Conservation (phyloP, 1,140 invertebrate species). For the Hylaeus anthracinus region DNA sequence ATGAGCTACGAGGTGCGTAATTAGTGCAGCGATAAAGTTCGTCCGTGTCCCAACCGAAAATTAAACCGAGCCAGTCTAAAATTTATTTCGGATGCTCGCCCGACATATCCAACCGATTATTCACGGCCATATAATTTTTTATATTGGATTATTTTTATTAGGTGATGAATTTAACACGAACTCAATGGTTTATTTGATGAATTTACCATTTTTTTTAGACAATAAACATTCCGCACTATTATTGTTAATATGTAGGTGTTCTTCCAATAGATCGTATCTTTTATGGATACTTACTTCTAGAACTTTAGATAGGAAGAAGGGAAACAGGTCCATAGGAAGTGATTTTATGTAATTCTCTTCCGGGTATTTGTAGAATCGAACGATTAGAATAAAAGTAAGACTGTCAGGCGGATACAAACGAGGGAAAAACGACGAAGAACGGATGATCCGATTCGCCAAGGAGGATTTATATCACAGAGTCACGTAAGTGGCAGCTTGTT, state of each 20-base stretch:
- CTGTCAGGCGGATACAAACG: neutral
- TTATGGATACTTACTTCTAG: too few relatives aligned
- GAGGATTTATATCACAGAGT: conserved; percentile 20
- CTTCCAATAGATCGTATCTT: too few relatives aligned
- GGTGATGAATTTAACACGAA: too few relatives aligned
- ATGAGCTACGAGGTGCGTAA: conserved; percentile 40
- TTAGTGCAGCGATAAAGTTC: conserved; percentile 51
- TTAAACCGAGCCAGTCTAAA: conserved; percentile 45
- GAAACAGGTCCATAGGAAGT: too few relatives aligned
- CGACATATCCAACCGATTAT: neutral
- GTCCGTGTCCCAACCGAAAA: conserved; percentile 30
- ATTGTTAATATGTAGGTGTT: too few relatives aligned
- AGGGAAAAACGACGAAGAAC: neutral
- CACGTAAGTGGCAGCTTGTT: conserved; percentile 3
- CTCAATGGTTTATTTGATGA: too few relatives aligned
- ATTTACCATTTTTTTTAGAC: too few relatives aligned
- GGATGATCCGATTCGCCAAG: neutral
- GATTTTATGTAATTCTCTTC: too few relatives aligned
- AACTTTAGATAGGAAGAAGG: too few relatives aligned
- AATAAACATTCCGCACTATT: too few relatives aligned
- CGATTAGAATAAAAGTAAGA: neutral
- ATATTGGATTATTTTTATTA: too few relatives aligned
- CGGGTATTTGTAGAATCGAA: too few relatives aligned
- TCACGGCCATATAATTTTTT: neutral
- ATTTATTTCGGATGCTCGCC: conserved; percentile 31